Evolutionary conservation across 1,140 invertebrate species (phyloP).

Genomic region (Ctenoplectra terminalis): DNA sequence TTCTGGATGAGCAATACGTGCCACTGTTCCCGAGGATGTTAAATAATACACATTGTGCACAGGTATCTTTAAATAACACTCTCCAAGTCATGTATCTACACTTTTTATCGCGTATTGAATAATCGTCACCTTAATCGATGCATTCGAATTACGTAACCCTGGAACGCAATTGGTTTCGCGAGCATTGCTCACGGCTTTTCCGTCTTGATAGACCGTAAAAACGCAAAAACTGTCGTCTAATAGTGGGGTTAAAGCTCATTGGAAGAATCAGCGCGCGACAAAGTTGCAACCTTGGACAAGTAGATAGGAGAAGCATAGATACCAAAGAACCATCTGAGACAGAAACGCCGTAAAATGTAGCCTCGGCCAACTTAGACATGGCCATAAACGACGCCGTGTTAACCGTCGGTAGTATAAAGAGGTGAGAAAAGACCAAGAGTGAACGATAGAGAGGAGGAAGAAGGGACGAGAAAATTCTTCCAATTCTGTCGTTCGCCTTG

Average conservation of each 20-base stretch:
- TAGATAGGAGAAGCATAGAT: constrained; percentile 76
- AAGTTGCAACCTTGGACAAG: constrained; percentile 74
- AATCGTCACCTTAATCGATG: background rate
- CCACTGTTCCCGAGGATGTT: too few relatives aligned
- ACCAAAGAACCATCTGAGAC: constrained; percentile 77
- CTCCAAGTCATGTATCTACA: background rate
- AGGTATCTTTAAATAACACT: background rate
- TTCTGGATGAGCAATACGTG: too few relatives aligned
- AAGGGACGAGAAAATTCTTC: background rate
- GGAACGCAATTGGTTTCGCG: constrained; percentile 4
- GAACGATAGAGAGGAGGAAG: constrained; percentile 41
- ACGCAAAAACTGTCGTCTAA: constrained; percentile 11
- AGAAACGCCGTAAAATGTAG: constrained; percentile 80
- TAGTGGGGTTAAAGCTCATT: constrained; percentile 35
- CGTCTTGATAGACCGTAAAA: background rate
- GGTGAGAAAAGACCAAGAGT: constrained; percentile 42
- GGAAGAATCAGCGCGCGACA: constrained; percentile 59
- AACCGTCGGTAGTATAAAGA: constrained; percentile 34
- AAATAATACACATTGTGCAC: background rate
- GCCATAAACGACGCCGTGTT: constrained; percentile 75
- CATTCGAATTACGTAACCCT: background rate
- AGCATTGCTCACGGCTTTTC: background rate
- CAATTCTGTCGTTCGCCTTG: background rate
- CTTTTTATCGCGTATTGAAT: background rate
- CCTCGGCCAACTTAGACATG: constrained; percentile 81